phyloP scores from a whole-genome alignment of 2,888 invertebrate genomes.

The Ceriagrion tenellum region DNA sequence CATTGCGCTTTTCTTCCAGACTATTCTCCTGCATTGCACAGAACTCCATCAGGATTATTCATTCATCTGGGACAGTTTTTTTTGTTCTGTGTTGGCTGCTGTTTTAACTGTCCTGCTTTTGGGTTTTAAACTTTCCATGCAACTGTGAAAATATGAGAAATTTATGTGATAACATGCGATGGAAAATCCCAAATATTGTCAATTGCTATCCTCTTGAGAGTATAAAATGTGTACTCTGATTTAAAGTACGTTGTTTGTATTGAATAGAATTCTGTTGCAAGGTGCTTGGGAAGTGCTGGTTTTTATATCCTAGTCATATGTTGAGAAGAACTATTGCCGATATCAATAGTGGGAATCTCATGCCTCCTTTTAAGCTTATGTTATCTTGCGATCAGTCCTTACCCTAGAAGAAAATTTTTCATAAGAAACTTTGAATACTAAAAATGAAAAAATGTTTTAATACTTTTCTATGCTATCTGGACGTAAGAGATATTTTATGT shows the following conservation, averaged over 20 bases:
- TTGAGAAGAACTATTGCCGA: slow-evolving; percentile 48
- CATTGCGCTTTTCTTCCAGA: slow-evolving; percentile 30
- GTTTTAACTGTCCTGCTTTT: neutral
- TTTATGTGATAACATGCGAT: neutral
- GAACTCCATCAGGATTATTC: neutral
- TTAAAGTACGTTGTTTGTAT: neutral
- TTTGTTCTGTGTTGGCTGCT: neutral
- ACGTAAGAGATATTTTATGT: neutral
- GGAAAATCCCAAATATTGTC: neutral
- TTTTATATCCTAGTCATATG: slow-evolving; percentile 59
- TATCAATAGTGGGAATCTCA: slow-evolving; percentile 50
- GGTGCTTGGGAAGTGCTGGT: neutral
- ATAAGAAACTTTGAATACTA: slow-evolving; percentile 23
- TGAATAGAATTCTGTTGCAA: neutral
- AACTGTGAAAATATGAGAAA: neutral
- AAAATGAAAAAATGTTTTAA: slow-evolving; percentile 40
- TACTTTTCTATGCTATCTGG: slow-evolving; percentile 35
- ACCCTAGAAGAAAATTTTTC: slow-evolving; percentile 1
- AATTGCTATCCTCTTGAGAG: neutral
- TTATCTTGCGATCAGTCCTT: neutral
- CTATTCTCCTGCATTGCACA: neutral
- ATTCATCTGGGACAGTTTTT: neutral
- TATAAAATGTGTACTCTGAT: neutral
- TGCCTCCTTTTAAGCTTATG: neutral
- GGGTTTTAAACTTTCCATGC: neutral